A percentile compares a stretch with the other conserved stretches of the same genome.
These are phyloP conservation scores for Pelagia noctiluca DNA, from an alignment of 30 jellyfish, hydroid and myxozoan species.

Conservation along the genomic window DNA sequence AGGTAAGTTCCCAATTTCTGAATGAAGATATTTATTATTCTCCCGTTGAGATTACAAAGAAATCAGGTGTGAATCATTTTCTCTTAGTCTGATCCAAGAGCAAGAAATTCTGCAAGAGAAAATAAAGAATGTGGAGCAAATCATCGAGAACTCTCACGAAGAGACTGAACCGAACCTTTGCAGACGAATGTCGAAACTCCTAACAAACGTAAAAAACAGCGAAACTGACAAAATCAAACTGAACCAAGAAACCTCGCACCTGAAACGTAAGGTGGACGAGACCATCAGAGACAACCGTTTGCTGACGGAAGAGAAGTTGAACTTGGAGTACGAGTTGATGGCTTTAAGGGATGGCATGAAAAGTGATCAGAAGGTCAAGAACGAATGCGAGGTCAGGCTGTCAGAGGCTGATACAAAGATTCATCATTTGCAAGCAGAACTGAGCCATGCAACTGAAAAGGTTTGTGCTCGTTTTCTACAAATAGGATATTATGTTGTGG, in stretches of 20 bases:
- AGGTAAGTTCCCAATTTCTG: too few relatives aligned
- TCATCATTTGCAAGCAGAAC: constrained; percentile 79
- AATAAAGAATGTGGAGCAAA: constrained; percentile 64
- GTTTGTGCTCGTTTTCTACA: too few relatives aligned
- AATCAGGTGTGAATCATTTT: too few relatives aligned
- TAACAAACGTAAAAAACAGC: constrained; percentile 56
- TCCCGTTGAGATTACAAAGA: too few relatives aligned
- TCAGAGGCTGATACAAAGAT: constrained; percentile 77
- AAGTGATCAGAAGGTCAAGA: constrained; percentile 78
- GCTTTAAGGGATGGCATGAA: constrained; percentile 75
- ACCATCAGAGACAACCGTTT: constrained; percentile 76
- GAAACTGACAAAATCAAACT: constrained; percentile 61
- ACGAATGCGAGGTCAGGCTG: constrained; percentile 77
- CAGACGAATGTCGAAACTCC: constrained; percentile 55
- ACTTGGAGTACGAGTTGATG: constrained; percentile 85
- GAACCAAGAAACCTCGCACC: constrained; percentile 53
- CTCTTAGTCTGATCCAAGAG: constrained; percentile 45
- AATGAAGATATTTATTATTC: too few relatives aligned
- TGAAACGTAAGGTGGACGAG: constrained; percentile 66
- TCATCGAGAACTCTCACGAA: constrained; percentile 59
- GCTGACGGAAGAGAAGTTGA: constrained; percentile 74
- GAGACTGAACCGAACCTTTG: constrained; percentile 36
- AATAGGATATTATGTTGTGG: too few relatives aligned
- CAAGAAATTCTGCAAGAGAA: constrained; percentile 61
- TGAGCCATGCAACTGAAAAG: constrained; percentile 47